Conservation (phyloP, 2,113 vertebrate species). For the Otus sunia region DNA sequence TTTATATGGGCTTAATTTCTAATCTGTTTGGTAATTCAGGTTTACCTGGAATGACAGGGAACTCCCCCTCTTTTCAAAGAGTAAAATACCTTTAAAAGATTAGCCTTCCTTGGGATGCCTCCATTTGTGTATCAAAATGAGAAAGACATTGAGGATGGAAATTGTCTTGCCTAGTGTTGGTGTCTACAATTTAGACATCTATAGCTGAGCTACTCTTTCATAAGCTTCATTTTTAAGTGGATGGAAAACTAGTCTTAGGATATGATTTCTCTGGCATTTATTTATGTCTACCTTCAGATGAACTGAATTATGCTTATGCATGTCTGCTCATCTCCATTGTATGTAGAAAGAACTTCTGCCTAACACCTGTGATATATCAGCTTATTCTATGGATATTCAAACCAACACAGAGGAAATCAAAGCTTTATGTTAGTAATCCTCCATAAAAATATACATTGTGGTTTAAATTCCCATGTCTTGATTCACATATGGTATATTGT, state of each 20-base stretch:
- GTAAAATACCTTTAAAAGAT: neutral
- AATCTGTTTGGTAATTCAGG: neutral
- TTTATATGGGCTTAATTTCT: neutral
- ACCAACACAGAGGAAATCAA: neutral
- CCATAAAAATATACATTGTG: neutral
- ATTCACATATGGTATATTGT: neutral
- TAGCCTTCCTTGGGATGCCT: neutral
- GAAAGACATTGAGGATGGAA: neutral
- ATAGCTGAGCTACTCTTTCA: neutral
- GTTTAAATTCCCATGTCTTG: neutral
- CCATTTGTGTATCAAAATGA: neutral
- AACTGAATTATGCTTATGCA: neutral
- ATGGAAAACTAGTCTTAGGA: neutral
- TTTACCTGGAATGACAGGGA: neutral
- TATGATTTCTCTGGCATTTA: neutral
- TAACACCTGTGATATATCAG: rapidly evolving
- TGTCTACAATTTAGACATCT: neutral
- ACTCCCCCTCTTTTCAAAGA: neutral
- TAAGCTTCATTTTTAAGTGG: neutral
- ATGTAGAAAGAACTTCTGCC: neutral
- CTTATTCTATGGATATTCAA: neutral
- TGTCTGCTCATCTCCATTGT: neutral
- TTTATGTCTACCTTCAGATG: neutral
- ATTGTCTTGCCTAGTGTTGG: neutral
- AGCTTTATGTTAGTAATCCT: neutral